phyloP scores from a whole-genome alignment of 2,797 vertebrate genomes.

The Falco cherrug region DNA sequence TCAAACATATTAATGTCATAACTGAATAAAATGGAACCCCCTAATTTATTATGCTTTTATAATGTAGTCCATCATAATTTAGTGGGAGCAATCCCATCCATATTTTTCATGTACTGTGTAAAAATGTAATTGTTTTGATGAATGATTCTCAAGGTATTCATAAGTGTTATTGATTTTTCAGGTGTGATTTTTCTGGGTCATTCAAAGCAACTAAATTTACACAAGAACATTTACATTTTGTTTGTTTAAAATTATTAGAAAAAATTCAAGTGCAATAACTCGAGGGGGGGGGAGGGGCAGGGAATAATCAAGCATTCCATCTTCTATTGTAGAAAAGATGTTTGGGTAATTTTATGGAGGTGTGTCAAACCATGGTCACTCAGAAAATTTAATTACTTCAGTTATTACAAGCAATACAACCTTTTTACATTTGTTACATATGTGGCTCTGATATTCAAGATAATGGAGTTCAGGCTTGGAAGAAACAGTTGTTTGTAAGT shows the following conservation, averaged over 20 bases:
- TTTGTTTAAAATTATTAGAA: constrained; percentile 18
- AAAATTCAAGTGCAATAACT: not conserved
- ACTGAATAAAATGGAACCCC: constrained; percentile 60
- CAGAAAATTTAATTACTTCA: not conserved
- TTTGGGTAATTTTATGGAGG: not conserved
- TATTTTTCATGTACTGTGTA: constrained; percentile 51
- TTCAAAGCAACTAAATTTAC: constrained; percentile 26
- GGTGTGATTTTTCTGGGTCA: constrained; percentile 31
- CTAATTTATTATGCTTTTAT: constrained; percentile 57
- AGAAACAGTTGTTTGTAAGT: not conserved
- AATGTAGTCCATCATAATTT: constrained; percentile 48
- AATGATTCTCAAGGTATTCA: constrained; percentile 45
- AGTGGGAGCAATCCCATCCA: constrained; percentile 3
- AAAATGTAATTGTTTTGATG: constrained; percentile 64
- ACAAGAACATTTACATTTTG: not conserved
- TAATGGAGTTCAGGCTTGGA: not conserved
- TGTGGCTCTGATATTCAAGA: not conserved
- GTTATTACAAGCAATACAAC: not conserved
- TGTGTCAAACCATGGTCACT: not conserved
- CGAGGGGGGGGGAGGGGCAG: no score
- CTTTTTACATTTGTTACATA: not conserved
- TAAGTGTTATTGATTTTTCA: constrained; percentile 65
- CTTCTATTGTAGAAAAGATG: not conserved
- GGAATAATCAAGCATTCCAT: not conserved
- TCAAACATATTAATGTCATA: constrained; percentile 53